These are phyloP conservation scores for Arrhopalites spinosus DNA, from an alignment of 2,888 invertebrate genomes.

Conservation along the genomic window DNA sequence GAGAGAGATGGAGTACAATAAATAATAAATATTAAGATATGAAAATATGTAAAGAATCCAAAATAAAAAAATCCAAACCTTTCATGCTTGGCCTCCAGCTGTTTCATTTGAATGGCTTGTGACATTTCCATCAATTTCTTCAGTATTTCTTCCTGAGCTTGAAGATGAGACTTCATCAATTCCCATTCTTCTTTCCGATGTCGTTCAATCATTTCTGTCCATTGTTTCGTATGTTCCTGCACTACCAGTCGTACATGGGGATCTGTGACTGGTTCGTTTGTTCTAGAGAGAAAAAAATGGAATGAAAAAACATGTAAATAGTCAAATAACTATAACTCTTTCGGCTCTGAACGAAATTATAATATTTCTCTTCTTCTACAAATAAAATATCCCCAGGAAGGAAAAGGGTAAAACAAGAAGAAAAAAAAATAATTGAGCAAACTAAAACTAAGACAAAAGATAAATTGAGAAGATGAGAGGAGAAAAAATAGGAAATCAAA, in stretches of 20 bases:
- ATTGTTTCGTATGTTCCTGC: slow-evolving; percentile 89
- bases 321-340: too few relatives aligned
- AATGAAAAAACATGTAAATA: not conserved
- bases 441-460: too few relatives aligned
- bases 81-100: slow-evolving; percentile 86
- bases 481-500: too few relatives aligned
- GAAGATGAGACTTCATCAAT: slow-evolving; percentile 70
- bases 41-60: not conserved
- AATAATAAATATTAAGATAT: too few relatives aligned
- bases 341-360: too few relatives aligned
- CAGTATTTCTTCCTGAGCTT: slow-evolving; percentile 65
- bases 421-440: too few relatives aligned
- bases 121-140: slow-evolving; percentile 79
- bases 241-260: slow-evolving; percentile 80
- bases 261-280: slow-evolving; percentile 79
- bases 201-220: slow-evolving; percentile 68
- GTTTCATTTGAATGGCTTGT: slow-evolving; percentile 84
- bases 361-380: too few relatives aligned
- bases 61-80: slow-evolving; percentile 64
- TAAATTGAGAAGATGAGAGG: too few relatives aligned
- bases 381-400: too few relatives aligned
- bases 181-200: slow-evolving; percentile 77
- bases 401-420: too few relatives aligned
- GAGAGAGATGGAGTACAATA: too few relatives aligned
- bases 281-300: slow-evolving; percentile 64